Conservation (phyloP, 2,888 invertebrate genomes). For the Scaptomyza polygonia region DNA sequence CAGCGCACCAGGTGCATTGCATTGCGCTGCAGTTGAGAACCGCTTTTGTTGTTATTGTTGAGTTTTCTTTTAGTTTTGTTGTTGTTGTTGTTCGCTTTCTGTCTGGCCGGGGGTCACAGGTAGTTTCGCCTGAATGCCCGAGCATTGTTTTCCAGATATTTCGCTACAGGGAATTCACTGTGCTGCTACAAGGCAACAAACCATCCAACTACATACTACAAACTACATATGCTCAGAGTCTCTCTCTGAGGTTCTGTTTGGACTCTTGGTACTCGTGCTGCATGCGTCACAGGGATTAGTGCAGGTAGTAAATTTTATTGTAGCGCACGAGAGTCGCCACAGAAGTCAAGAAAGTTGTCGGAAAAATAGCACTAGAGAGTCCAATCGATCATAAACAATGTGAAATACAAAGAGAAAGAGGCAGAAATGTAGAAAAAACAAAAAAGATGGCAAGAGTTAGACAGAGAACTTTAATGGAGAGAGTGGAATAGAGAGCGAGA, state of each 20-base stretch:
- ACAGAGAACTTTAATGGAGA: too few species aligned
- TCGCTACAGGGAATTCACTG: conserved; percentile 44
- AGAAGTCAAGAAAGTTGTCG: conserved; percentile 33
- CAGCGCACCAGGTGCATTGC: conserved; percentile 70
- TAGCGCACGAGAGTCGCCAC: conserved; percentile 58
- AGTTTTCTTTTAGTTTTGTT: conserved; percentile 5
- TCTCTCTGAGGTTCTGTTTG: conserved; percentile 1
- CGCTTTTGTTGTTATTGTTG: conserved; percentile 35
- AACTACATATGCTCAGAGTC: conserved; percentile 16
- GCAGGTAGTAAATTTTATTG: conserved; percentile 68
- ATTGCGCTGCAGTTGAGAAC: conserved; percentile 41
- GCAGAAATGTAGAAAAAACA: background rate
- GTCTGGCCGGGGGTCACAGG: conserved; percentile 60
- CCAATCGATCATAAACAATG: conserved; percentile 3
- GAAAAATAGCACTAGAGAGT: conserved; percentile 9
- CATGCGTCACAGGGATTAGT: conserved; percentile 77
- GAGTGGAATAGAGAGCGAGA: too few species aligned
- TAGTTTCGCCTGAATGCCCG: conserved; percentile 68
- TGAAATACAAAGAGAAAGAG: too few species aligned
- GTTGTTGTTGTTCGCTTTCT: background rate
- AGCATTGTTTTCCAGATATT: conserved; percentile 57
- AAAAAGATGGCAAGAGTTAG: background rate
- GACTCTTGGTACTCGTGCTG: conserved; percentile 19
- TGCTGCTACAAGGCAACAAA: conserved; percentile 34
- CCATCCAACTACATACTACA: conserved; percentile 16